phyloP scores from a whole-genome alignment of 2,797 vertebrate species.

The Falco novaeseelandiae region DNA sequence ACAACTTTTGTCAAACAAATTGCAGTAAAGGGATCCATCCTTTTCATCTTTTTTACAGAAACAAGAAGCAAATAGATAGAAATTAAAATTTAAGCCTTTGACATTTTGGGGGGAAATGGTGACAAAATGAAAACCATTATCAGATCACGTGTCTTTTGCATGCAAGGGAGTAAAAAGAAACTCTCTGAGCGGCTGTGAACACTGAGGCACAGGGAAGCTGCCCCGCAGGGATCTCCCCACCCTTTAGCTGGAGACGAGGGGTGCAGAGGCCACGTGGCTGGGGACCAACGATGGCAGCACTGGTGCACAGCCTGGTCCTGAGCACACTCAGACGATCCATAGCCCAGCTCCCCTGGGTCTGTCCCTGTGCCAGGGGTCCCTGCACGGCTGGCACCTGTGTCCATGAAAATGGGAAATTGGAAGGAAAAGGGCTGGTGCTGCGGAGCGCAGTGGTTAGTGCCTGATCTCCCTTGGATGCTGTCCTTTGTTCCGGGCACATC shows the following conservation, averaged over 20 bases:
- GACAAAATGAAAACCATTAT: not conserved
- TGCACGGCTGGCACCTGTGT: rapidly evolving
- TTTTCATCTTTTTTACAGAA: not conserved
- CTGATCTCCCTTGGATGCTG: not conserved
- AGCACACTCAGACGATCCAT: rapidly evolving
- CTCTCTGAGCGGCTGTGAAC: not conserved
- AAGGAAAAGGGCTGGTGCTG: not conserved
- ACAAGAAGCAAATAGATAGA: not conserved
- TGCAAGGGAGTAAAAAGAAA: not conserved
- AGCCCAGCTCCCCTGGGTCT: rapidly evolving
- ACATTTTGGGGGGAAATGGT: not conserved
- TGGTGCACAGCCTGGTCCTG: not conserved
- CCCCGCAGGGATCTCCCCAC: not conserved
- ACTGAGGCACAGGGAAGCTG: not conserved
- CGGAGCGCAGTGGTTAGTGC: rapidly evolving
- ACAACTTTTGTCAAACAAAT: not conserved
- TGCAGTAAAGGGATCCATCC: not conserved
- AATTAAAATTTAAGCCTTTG: not conserved
- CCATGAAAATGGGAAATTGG: rapidly evolving
- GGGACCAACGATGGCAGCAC: not conserved
- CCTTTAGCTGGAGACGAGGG: not conserved
- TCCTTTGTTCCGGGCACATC: not conserved
- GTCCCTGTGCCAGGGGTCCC: rapidly evolving
- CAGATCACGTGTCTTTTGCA: not conserved
- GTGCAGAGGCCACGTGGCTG: rapidly evolving